These are phyloP conservation scores for Phaenicophaeus curvirostris DNA, from an alignment of 2,797 vertebrate species.

Conservation along the genomic window DNA sequence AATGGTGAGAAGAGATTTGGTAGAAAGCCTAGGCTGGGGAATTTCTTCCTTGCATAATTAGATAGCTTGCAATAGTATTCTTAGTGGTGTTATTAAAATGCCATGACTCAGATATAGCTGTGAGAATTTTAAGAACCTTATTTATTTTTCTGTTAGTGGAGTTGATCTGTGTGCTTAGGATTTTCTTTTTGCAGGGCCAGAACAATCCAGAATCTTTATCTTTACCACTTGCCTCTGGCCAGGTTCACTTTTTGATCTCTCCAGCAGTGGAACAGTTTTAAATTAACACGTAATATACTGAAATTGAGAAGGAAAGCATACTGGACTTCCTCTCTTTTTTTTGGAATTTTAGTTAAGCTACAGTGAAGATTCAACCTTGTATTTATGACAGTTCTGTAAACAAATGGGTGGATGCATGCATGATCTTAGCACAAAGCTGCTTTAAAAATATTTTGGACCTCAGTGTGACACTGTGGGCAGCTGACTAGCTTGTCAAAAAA, in stretches of 20 bases:
- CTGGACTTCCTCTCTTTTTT: not conserved
- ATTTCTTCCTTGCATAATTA: constrained; percentile 41
- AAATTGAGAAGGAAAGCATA: not conserved
- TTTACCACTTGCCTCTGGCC: not conserved
- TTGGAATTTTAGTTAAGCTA: not conserved
- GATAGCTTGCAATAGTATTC: constrained; percentile 7
- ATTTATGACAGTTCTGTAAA: not conserved
- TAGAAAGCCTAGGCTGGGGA: not conserved
- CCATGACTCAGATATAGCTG: not conserved
- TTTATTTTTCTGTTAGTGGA: not conserved
- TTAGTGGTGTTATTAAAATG: constrained; percentile 15
- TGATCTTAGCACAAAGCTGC: not conserved
- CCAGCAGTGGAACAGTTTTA: not conserved
- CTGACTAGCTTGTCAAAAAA: not conserved
- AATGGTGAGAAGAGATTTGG: not conserved
- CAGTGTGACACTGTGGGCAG: not conserved
- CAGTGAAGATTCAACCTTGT: not conserved
- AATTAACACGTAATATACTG: not conserved
- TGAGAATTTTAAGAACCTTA: constrained; percentile 5
- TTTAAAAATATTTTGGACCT: constrained; percentile 4
- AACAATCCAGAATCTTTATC: not conserved
- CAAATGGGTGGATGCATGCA: not conserved
- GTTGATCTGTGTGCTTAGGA: not conserved
- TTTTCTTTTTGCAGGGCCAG: constrained; percentile 25
- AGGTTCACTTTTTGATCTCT: not conserved